Evolutionary conservation across 2,113 vertebrate genomes (phyloP).

Genomic region (Helogale parvula): DNA sequence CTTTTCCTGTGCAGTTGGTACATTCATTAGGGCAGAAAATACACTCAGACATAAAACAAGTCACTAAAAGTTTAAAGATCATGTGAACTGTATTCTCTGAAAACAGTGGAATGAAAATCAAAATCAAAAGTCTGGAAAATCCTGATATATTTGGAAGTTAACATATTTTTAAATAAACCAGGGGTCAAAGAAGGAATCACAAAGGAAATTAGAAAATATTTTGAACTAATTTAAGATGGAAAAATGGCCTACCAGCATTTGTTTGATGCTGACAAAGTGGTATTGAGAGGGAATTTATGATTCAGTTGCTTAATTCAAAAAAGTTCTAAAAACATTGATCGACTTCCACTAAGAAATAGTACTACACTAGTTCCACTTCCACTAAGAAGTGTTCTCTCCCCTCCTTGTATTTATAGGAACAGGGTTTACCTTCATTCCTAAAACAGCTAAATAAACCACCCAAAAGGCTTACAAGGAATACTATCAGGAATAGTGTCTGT

Average conservation of each 20-base stretch:
- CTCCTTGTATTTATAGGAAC: neutral
- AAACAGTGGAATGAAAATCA: conserved; percentile 8
- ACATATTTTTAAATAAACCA: neutral
- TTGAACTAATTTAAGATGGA: conserved; percentile 3
- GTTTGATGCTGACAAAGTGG: neutral
- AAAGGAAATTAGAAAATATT: neutral
- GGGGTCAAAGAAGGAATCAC: neutral
- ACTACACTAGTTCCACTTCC: neutral
- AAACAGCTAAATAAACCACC: neutral
- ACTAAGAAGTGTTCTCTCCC: neutral
- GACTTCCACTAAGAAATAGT: neutral
- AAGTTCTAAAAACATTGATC: neutral
- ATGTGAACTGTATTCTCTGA: neutral
- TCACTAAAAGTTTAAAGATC: neutral
- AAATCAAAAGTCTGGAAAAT: neutral
- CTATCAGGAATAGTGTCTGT: neutral
- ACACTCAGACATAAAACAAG: neutral
- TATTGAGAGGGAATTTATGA: neutral
- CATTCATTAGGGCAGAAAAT: neutral
- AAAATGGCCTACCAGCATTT: neutral
- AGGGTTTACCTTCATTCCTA: neutral
- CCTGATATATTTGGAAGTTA: neutral
- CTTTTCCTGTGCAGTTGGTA: neutral
- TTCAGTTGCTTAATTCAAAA: conserved; percentile 9
- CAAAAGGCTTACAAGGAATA: neutral